Evolutionary conservation across 1,140 invertebrate species (phyloP).

Genomic region (Harlomillsia oculata): DNA sequence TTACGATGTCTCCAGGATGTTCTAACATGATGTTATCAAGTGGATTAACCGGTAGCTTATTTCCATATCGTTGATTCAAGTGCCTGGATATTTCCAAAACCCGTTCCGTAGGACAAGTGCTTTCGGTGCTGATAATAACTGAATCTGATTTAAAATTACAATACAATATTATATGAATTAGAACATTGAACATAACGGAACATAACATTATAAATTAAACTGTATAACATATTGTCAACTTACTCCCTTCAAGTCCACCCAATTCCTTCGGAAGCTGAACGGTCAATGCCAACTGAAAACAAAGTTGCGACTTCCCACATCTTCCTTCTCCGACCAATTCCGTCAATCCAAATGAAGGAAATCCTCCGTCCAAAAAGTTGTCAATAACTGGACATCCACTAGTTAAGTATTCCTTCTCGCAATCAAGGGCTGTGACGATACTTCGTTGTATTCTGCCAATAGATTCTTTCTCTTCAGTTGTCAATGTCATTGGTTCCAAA

Average conservation of each 20-base stretch:
- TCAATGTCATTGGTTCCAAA: too few relatives aligned
- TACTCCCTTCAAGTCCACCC: constrained; percentile 47
- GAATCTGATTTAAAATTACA: constrained; percentile 42
- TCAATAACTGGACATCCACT: constrained; percentile 45
- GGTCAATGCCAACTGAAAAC: constrained; percentile 57
- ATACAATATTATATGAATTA: constrained; percentile 2
- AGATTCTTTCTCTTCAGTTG: too few relatives aligned
- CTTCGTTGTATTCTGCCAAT: not conserved
- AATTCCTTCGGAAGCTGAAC: constrained; percentile 46
- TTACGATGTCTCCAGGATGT: constrained; percentile 50
- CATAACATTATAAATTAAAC: not conserved
- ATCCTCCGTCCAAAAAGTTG: constrained; percentile 56
- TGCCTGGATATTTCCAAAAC: constrained; percentile 45
- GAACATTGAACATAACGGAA: not conserved
- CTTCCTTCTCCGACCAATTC: constrained; percentile 75
- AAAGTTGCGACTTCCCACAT: constrained; percentile 74
- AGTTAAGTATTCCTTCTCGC: constrained; percentile 19
- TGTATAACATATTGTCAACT: constrained; percentile 6
- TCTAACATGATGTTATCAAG: constrained; percentile 51
- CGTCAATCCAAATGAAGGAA: constrained; percentile 60
- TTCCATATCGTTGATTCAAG: constrained; percentile 33
- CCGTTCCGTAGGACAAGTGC: constrained; percentile 59
- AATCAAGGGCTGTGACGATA: not conserved
- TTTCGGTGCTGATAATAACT: constrained; percentile 67
- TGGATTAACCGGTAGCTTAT: constrained; percentile 37